Percentiles rank a stretch among this genome's conserved stretches.
These are phyloP conservation scores for Xylota sylvarum DNA, from an alignment of 2,888 invertebrate species.

Conservation along the genomic window DNA sequence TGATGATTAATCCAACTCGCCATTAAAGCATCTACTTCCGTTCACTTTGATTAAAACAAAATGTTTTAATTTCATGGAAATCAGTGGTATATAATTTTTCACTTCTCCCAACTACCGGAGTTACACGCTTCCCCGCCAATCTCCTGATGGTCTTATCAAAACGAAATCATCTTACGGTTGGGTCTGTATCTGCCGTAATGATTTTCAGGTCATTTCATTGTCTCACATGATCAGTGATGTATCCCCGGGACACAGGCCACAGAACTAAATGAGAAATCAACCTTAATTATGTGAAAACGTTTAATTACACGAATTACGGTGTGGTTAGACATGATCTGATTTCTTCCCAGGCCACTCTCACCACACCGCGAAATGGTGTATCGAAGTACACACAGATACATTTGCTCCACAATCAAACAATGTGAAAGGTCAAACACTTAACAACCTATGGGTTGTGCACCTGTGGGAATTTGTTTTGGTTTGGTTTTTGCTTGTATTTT, in stretches of 20 bases:
- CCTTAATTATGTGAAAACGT: conserved; percentile 76
- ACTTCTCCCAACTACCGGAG: conserved; percentile 31
- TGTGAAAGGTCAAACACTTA: conserved; percentile 74
- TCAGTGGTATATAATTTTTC: conserved; percentile 48
- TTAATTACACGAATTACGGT: conserved; percentile 75
- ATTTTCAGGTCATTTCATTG: conserved; percentile 72
- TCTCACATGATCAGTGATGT: conserved; percentile 73
- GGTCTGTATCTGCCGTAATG: conserved; percentile 62
- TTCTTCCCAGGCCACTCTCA: conserved; percentile 69
- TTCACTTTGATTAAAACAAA: conserved; percentile 64
- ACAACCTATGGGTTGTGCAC: conserved; percentile 63
- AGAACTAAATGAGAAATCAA: conserved; percentile 73
- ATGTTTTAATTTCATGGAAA: conserved; percentile 68
- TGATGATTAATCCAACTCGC: conserved; percentile 65
- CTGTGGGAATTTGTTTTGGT: conserved; percentile 72
- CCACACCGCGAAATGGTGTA: conserved; percentile 57
- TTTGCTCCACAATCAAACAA: conserved; percentile 67
- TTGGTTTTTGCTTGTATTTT: conserved; percentile 5
- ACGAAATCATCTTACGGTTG: conserved; percentile 71
- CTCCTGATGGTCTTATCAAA: conserved; percentile 58
- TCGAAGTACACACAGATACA: conserved; percentile 55
- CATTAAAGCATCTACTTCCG: conserved; percentile 73
- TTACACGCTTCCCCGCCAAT: conserved; percentile 47
- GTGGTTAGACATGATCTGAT: conserved; percentile 73
- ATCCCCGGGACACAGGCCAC: conserved; percentile 25